Conservation (phyloP, 2,113 vertebrate genomes). For the Struthidea cinerea region DNA sequence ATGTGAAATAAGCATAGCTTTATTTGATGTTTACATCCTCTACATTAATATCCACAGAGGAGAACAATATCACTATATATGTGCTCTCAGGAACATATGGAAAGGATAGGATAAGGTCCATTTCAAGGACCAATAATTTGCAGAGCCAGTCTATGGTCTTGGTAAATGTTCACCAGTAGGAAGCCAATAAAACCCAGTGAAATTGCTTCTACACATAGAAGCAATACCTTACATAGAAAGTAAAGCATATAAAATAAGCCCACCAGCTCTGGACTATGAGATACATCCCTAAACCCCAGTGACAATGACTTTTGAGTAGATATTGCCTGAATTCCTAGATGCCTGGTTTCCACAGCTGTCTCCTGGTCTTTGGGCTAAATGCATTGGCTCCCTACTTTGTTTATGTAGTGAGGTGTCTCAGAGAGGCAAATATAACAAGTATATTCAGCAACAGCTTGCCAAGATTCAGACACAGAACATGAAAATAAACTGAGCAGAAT, state of each 20-base stretch:
- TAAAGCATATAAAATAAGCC: background rate
- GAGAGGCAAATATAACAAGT: background rate
- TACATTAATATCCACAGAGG: background rate
- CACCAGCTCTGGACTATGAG: background rate
- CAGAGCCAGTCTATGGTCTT: background rate
- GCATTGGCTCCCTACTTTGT: background rate
- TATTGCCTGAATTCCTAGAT: background rate
- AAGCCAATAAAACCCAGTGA: background rate
- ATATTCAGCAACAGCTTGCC: background rate
- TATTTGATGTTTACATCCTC: background rate
- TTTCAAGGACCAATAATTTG: background rate
- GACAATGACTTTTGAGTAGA: background rate
- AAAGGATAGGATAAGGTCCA: background rate
- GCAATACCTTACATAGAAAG: background rate
- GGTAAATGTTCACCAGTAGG: background rate
- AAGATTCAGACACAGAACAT: background rate
- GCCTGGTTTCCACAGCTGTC: background rate
- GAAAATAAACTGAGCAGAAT: background rate
- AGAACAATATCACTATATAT: background rate
- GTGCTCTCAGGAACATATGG: background rate
- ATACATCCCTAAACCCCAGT: background rate
- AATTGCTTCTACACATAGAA: background rate
- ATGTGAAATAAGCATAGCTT: background rate
- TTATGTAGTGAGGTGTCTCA: background rate
- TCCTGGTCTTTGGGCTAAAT: background rate